These are phyloP conservation scores for Lithophane socia DNA, from an alignment of 2,888 invertebrate species.

Conservation along the genomic window DNA sequence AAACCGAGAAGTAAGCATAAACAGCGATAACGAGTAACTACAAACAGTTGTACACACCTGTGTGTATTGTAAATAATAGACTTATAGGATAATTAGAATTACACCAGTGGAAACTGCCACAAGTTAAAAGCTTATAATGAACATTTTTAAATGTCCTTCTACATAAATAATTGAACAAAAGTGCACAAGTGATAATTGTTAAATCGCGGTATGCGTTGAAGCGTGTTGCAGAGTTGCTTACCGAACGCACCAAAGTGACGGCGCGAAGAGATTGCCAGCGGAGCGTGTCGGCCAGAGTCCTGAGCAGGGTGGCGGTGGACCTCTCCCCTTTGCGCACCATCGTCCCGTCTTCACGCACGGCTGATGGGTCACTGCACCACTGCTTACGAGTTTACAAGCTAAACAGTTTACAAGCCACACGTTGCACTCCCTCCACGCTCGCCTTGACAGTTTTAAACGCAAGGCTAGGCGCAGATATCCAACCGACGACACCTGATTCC, in stretches of 20 bases:
- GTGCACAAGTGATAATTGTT: constrained; percentile 38
- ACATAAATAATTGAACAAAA: constrained; percentile 14
- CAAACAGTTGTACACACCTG: constrained; percentile 63
- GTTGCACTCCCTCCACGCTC: constrained; percentile 66
- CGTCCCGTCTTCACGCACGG: constrained; percentile 87
- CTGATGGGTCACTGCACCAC: constrained; percentile 87
- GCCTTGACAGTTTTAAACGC: constrained; percentile 80
- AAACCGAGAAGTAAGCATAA: constrained; percentile 59
- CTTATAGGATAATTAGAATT: constrained; percentile 52
- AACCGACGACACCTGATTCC: constrained; percentile 67
- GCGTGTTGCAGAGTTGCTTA: constrained; percentile 69
- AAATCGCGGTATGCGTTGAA: constrained; percentile 51
- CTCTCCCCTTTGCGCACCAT: constrained; percentile 88
- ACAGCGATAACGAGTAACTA: constrained; percentile 56
- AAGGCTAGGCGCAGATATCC: constrained; percentile 71
- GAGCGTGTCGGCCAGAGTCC: constrained; percentile 87
- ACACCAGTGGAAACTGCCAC: constrained; percentile 36
- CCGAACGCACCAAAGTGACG: constrained; percentile 83
- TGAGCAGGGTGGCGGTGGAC: constrained; percentile 84
- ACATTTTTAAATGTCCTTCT: constrained; percentile 15
- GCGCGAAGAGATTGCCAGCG: constrained; percentile 84
- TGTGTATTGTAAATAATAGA: constrained; percentile 56
- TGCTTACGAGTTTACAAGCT: constrained; percentile 74
- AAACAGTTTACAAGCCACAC: constrained; percentile 72
- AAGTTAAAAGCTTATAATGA: constrained; percentile 11